Conservation (phyloP, 1,140 invertebrate genomes). For the Drosophila virilis region DNA sequence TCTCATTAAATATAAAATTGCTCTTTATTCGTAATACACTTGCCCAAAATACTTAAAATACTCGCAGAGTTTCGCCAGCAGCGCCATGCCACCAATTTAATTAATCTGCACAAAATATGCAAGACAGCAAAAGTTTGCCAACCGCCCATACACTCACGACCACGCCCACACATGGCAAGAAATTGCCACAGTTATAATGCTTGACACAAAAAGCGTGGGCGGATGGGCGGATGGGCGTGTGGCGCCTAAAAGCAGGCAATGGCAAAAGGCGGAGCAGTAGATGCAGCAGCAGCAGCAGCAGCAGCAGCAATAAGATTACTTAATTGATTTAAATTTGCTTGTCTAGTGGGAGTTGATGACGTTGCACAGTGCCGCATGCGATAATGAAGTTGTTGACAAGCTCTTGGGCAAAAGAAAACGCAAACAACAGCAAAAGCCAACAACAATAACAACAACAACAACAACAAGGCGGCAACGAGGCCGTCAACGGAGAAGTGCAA, state of each 20-base stretch:
- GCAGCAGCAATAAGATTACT: conserved; percentile 77
- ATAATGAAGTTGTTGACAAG: conserved; percentile 82
- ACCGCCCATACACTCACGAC: conserved; percentile 28
- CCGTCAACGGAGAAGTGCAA: conserved; percentile 51
- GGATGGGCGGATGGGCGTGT: not conserved
- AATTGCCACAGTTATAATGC: conserved; percentile 69
- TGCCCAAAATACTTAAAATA: conserved; percentile 16
- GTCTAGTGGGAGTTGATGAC: conserved; percentile 59
- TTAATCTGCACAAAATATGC: conserved; percentile 81
- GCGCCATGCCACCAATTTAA: conserved; percentile 73
- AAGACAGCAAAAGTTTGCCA: conserved; percentile 77
- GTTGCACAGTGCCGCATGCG: conserved; percentile 68
- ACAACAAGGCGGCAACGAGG: not conserved
- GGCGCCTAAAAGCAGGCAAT: conserved; percentile 69
- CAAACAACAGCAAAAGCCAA: conserved; percentile 47
- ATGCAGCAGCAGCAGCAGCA: conserved; percentile 38
- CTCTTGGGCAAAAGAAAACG: conserved; percentile 62
- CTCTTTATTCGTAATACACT: conserved; percentile 45
- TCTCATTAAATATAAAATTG: not conserved
- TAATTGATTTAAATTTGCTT: conserved; percentile 82
- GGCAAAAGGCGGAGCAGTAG: conserved; percentile 43
- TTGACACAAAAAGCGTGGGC: conserved; percentile 52
- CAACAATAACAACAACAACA: conserved; percentile 17
- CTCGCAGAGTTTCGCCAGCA: conserved; percentile 27
- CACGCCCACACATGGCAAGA: conserved; percentile 40